Evolutionary conservation across 1,140 invertebrate genomes (phyloP), one percentile per base, ranked within the genome.

Genomic region (Panagrolaimus sp.): DNA sequence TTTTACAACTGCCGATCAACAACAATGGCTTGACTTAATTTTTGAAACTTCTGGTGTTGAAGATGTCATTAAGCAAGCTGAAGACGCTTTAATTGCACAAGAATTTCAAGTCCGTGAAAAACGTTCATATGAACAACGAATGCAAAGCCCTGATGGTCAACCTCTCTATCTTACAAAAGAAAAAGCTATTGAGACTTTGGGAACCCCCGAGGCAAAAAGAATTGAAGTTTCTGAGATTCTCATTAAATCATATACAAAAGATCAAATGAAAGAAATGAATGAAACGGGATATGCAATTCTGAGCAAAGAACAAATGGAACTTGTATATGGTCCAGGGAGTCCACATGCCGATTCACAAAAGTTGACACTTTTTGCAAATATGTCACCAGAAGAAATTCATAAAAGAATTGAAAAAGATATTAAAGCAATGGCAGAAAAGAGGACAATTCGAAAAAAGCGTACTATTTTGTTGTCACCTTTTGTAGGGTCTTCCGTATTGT

Each of bases 121-220:
- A 20, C 20, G 27, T 25, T 20, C 5, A 1, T 61, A 77, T 47
- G 43, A 76, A 45, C 42, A 66, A 2, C 57, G 67, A 45, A 38
- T 65, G 3, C 38, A 25, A 7, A 47, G 68, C 14, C 67, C 66
- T 13, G 66, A 77, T 63, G 75, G 75, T 27, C 63, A 76, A 23
- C 76, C 76, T 1, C 62, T 77, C 1, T 77, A 76, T 64, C 76
- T 78, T 14, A 77, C 75, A 3, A 78, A 76, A 63, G 46, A 78
- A 48, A 25, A 11, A 11, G 27, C 27, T 14, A 57, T 25, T 2
- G 51, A 53, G 16, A 53, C 20, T 20, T 27, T 53, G 20, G 51
- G 51, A 11, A 76, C 78, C 27, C 63, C 68, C 2, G 78, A 72
- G 14, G 62, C 5, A 25, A 71, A 72, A 14, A 67, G 38, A 25